phyloP scores from a whole-genome alignment of 2,113 vertebrate genomes.

The Puffinus mauretanicus region DNA sequence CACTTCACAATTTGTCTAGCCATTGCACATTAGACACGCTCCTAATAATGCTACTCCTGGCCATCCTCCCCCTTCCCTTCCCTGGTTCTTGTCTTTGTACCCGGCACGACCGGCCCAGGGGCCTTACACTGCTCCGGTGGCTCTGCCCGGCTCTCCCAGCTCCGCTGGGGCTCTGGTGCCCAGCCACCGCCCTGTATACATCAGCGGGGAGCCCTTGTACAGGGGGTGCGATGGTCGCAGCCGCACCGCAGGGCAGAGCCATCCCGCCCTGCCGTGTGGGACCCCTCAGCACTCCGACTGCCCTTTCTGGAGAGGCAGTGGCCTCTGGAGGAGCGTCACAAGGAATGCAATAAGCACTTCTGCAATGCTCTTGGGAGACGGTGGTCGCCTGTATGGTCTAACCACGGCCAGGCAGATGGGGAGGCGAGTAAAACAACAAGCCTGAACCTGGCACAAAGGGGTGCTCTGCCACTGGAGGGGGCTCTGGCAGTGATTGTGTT shows the following conservation, averaged over 20 bases:
- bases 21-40: background rate
- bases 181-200: background rate
- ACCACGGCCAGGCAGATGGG: rapidly evolving
- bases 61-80: background rate
- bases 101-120: rapidly evolving
- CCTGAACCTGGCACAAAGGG: background rate
- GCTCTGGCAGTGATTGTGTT: background rate
- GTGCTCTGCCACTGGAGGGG: background rate
- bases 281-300: background rate
- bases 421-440: background rate
- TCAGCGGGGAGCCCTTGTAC: background rate
- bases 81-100: background rate
- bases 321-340: background rate
- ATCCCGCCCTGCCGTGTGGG: rapidly evolving
- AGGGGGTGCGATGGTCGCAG: rapidly evolving
- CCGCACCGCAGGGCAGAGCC: rapidly evolving
- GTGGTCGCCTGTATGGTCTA: background rate
- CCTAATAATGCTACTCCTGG: background rate
- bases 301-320: background rate
- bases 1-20: background rate
- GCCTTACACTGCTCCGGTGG: rapidly evolving
- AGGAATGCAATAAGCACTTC: background rate
- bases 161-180: rapidly evolving
- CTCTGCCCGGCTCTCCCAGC: background rate
- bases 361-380: background rate